A percentile compares a stretch with the other conserved stretches of the same genome.
These are phyloP conservation scores for Petrosia ficiformis DNA, from an alignment of 37 sponge, comb jelly and placozoan species.

Conservation along the genomic window DNA sequence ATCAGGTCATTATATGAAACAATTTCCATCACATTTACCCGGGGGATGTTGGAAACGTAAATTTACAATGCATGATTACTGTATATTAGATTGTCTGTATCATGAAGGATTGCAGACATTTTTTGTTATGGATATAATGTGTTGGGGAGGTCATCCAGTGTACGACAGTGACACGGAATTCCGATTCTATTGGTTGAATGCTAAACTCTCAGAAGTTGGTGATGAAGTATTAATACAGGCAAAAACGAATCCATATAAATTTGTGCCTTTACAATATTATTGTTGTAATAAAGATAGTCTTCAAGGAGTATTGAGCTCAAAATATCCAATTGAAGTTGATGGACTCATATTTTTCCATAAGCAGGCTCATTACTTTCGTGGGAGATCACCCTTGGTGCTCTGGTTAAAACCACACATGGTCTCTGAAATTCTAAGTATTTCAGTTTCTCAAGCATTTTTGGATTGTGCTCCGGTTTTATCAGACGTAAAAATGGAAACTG, in stretches of 20 bases:
- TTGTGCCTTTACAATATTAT: slow-evolving; percentile 32
- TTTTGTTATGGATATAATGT: slow-evolving; percentile 91
- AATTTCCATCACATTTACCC: slow-evolving; percentile 87
- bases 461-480: slow-evolving; percentile 9
- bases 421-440: slow-evolving; percentile 56
- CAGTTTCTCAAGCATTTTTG: slow-evolving; percentile 62
- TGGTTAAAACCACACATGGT: slow-evolving; percentile 91
- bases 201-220: slow-evolving; percentile 42
- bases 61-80: slow-evolving; percentile 23
- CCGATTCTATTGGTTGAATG: slow-evolving; percentile 50
- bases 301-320: slow-evolving; percentile 16
- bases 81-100: slow-evolving; percentile 85
- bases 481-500: not conserved
- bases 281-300: slow-evolving; percentile 54
- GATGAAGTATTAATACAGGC: slow-evolving; percentile 6
- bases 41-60: slow-evolving; percentile 63
- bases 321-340: slow-evolving; percentile 64
- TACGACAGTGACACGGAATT: slow-evolving; percentile 84
- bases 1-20: slow-evolving; percentile 62
- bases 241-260: slow-evolving; percentile 57
- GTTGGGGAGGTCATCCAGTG: slow-evolving; percentile 83
- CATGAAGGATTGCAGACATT: slow-evolving; percentile 53
- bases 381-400: slow-evolving; percentile 64
- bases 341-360: slow-evolving; percentile 95
- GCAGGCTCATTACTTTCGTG: slow-evolving; percentile 65